Percentiles rank a stretch among this genome's conserved stretches.
Evolutionary conservation across 1,140 invertebrate genomes (phyloP).

Genomic region (Drosophila mayri): DNA sequence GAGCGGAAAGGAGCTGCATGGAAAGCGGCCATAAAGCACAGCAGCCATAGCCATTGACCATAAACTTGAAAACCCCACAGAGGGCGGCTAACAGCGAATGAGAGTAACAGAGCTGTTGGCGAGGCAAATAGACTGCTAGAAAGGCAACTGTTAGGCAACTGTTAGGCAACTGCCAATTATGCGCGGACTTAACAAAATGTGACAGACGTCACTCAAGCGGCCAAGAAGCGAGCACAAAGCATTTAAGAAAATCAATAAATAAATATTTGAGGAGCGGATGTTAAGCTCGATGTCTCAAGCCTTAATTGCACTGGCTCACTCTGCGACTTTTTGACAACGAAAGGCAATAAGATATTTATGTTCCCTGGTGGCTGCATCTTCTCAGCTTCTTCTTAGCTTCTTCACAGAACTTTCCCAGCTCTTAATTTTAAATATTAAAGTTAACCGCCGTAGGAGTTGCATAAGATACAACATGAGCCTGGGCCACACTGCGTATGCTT

Average conservation of each 20-base stretch:
- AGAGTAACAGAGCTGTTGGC: constrained; percentile 24
- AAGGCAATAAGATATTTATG: constrained; percentile 69
- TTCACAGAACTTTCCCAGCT: not conserved
- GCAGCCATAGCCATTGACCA: constrained; percentile 34
- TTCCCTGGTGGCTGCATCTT: not conserved
- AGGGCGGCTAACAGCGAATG: constrained; percentile 8
- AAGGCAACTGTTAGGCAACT: constrained; percentile 6
- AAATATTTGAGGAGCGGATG: constrained; percentile 62
- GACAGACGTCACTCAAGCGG: constrained; percentile 70
- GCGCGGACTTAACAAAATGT: constrained; percentile 62
- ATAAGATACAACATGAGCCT: constrained; percentile 23
- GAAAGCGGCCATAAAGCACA: constrained; percentile 31
- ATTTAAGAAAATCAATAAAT: constrained; percentile 76
- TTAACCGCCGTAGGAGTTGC: constrained; percentile 52
- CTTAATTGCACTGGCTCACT: constrained; percentile 38
- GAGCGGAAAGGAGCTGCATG: constrained; percentile 13
- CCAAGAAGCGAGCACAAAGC: constrained; percentile 54
- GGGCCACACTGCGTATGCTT: constrained; percentile 58
- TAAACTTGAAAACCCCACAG: constrained; percentile 44
- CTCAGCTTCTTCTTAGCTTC: not conserved
- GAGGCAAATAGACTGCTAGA: constrained; percentile 1
- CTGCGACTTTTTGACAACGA: constrained; percentile 16
- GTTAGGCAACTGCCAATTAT: constrained; percentile 39
- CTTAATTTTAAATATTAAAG: constrained; percentile 56
- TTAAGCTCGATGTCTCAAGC: constrained; percentile 35